Conservation (phyloP, 2,113 vertebrate genomes). For the Onychorhynchus coronatus region DNA sequence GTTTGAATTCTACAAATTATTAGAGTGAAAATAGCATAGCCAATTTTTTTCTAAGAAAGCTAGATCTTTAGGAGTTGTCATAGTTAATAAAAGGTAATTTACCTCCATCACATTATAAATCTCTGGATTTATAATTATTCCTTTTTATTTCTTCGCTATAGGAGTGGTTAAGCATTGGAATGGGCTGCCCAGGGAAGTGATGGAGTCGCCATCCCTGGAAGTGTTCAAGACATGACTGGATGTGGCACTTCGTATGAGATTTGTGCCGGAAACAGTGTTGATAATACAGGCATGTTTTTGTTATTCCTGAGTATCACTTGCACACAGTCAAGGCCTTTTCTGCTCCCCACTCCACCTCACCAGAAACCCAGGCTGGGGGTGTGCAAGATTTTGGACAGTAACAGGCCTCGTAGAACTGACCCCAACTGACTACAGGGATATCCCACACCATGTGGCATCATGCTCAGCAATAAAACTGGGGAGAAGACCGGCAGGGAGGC, state of each 20-base stretch:
- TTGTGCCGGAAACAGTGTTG: not conserved
- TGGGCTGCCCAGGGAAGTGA: not conserved
- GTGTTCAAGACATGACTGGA: not conserved
- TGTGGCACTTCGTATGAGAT: not conserved
- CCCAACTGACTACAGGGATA: not conserved
- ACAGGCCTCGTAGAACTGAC: not conserved
- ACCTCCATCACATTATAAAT: not conserved
- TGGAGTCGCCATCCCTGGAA: not conserved
- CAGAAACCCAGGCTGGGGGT: not conserved
- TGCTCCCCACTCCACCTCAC: not conserved
- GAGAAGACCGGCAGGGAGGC: not conserved
- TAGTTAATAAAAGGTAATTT: slow-evolving; percentile 27
- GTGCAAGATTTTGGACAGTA: not conserved
- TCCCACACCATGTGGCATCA: too few relatives aligned
- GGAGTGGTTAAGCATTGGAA: not conserved
- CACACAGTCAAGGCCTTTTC: not conserved
- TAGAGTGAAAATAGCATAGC: not conserved
- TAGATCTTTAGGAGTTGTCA: not conserved
- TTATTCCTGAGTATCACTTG: not conserved
- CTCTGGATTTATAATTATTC: too few relatives aligned
- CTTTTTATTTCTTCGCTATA: not conserved
- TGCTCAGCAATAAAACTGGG: not conserved
- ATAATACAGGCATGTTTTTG: not conserved
- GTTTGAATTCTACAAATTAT: not conserved
- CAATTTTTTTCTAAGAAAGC: not conserved